phyloP scores from a whole-genome alignment of 2,888 invertebrate genomes.

The Aradus depressus region DNA sequence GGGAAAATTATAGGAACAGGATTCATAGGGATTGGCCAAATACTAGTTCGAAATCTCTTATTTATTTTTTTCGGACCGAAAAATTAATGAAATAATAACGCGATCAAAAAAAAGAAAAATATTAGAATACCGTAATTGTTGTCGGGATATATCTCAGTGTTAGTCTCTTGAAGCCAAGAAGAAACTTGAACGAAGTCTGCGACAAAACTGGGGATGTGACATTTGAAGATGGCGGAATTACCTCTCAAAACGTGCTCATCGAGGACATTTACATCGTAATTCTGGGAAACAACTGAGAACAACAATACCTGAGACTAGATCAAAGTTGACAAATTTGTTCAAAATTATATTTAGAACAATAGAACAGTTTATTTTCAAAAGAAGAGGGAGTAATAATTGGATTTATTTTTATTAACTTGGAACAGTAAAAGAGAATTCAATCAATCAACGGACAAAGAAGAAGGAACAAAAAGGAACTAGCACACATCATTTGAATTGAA shows the following conservation, averaged over 20 bases:
- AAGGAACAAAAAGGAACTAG: too few species aligned
- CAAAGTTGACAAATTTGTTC: too few species aligned
- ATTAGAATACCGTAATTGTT: constrained; percentile 37
- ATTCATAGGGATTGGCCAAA: constrained; percentile 22
- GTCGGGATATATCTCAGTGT: constrained; percentile 41
- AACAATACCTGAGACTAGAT: too few species aligned
- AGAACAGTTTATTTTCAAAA: too few species aligned
- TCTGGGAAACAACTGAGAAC: constrained; percentile 78
- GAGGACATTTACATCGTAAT: constrained; percentile 82
- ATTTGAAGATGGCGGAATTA: constrained; percentile 83
- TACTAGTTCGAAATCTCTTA: constrained; percentile 8
- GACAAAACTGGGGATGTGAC: constrained; percentile 87
- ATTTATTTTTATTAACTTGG: too few species aligned
- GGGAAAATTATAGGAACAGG: background rate
- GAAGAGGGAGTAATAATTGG: too few species aligned
- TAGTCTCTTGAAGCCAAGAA: constrained; percentile 76
- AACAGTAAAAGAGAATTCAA: too few species aligned
- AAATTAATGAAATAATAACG: background rate
- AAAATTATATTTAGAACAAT: too few species aligned
- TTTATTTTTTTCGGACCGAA: constrained; percentile 3
- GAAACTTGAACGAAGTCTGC: constrained; percentile 77
- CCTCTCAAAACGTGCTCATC: constrained; percentile 84
- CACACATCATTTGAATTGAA: too few species aligned
- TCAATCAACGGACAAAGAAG: too few species aligned
- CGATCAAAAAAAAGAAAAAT: background rate